A percentile compares a stretch with the other conserved stretches of the same genome.
Evolutionary conservation across 2,888 invertebrate genomes (phyloP).

Genomic region (Mesorhabditis belari): DNA sequence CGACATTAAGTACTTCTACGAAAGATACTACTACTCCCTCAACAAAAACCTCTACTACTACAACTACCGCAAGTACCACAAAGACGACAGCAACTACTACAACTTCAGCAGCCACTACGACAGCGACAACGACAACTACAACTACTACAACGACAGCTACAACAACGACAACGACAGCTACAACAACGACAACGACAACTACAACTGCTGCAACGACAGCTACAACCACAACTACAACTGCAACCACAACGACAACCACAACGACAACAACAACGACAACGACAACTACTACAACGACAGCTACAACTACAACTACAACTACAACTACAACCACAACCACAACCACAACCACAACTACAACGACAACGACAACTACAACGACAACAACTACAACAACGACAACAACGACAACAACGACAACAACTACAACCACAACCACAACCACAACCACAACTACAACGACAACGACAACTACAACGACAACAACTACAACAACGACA

Average conservation of each 20-base stretch:
- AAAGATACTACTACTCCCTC: no score
- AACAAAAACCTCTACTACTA: no score
- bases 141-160: slow-evolving; percentile 7
- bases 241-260: slow-evolving; percentile 3
- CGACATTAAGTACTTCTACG: no score
- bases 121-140: slow-evolving; percentile 17
- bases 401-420: slow-evolving; percentile 1
- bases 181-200: not conserved
- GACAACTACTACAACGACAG: no score
- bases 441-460: no score
- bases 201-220: not conserved
- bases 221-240: no score
- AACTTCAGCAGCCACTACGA: slow-evolving; percentile 6
- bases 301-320: slow-evolving; percentile 4
- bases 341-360: no score
- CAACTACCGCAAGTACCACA: no score
- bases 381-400: slow-evolving; percentile 1
- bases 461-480: no score
- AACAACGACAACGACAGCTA: slow-evolving; percentile 8
- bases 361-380: slow-evolving; percentile 2
- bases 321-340: no score
- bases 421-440: no score
- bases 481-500: not conserved
- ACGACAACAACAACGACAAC: no score
- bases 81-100: slow-evolving; percentile 8